Conservation (phyloP, 2,888 invertebrate species). For the Zele albiditarsus region DNA sequence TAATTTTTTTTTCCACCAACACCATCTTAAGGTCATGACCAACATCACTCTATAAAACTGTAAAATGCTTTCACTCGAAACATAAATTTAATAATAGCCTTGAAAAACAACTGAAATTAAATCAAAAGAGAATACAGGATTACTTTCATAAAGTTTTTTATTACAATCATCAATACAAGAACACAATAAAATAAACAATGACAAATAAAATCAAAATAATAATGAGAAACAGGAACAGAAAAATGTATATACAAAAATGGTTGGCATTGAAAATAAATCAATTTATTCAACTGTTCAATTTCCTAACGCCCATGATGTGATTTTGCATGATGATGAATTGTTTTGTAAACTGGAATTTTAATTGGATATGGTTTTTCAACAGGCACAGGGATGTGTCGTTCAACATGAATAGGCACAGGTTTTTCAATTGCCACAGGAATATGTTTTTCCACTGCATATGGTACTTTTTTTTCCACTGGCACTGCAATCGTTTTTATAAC, state of each 20-base stretch:
- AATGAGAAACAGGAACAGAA: slow-evolving; percentile 29
- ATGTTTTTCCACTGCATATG: slow-evolving; percentile 80
- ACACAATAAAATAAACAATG: neutral
- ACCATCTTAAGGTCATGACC: neutral
- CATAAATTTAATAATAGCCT: too few relatives aligned
- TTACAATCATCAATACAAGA: neutral
- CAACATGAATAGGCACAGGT: slow-evolving; percentile 80
- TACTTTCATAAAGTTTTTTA: neutral
- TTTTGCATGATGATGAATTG: slow-evolving; percentile 82
- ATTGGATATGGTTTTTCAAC: slow-evolving; percentile 82
- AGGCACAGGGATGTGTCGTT: slow-evolving; percentile 81
- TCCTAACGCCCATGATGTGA: slow-evolving; percentile 43
- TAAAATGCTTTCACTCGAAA: neutral
- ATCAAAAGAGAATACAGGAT: neutral
- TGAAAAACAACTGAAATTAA: neutral
- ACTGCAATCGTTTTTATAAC: slow-evolving; percentile 81
- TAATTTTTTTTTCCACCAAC: neutral
- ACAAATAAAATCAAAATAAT: neutral
- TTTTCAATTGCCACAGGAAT: slow-evolving; percentile 81
- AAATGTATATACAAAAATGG: slow-evolving; percentile 19
- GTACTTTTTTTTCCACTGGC: slow-evolving; percentile 83
- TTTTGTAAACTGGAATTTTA: slow-evolving; percentile 82
- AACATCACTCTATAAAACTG: neutral
- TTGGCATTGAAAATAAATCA: slow-evolving; percentile 21
- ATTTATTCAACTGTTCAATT: neutral